A percentile compares a stretch with the other conserved stretches of the same genome.
Evolutionary conservation across 1,140 invertebrate species (phyloP).

Genomic region (Ceratina australensis): DNA sequence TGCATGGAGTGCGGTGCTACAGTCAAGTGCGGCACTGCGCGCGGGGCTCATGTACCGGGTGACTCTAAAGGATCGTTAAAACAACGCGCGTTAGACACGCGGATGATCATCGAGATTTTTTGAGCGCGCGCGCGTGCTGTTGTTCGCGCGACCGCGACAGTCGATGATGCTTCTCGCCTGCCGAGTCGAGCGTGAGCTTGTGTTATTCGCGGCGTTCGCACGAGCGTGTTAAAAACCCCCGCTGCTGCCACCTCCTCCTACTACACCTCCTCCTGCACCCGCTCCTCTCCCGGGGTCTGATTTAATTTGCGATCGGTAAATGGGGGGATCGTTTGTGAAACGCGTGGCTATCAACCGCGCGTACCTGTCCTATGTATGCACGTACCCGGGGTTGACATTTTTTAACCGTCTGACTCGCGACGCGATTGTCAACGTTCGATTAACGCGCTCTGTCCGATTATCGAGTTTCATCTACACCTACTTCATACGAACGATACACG

Average conservation of each 20-base stretch:
- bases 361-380: no score
- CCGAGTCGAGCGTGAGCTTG: no score
- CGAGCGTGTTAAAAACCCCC: neutral
- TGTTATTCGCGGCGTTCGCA: neutral
- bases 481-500: no score
- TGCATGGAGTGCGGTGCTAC: constrained; percentile 71
- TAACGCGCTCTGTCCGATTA: constrained; percentile 18
- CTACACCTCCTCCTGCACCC: neutral
- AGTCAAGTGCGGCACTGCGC: constrained; percentile 75
- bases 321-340: constrained; percentile 1
- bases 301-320: constrained; percentile 31
- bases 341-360: neutral
- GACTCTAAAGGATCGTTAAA: constrained; percentile 56
- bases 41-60: constrained; percentile 66
- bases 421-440: constrained; percentile 19
- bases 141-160: constrained; percentile 16
- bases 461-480: neutral
- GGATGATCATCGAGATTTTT: constrained; percentile 42
- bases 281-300: neutral
- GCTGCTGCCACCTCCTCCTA: neutral
- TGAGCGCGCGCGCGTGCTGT: constrained; percentile 7
- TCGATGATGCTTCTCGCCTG: constrained; percentile 31
- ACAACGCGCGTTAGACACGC: constrained; percentile 35
- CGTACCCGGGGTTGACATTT: neutral
- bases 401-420: neutral